Evolutionary conservation across 2,113 vertebrate genomes (phyloP).

Genomic region (Elephas maximus): DNA sequence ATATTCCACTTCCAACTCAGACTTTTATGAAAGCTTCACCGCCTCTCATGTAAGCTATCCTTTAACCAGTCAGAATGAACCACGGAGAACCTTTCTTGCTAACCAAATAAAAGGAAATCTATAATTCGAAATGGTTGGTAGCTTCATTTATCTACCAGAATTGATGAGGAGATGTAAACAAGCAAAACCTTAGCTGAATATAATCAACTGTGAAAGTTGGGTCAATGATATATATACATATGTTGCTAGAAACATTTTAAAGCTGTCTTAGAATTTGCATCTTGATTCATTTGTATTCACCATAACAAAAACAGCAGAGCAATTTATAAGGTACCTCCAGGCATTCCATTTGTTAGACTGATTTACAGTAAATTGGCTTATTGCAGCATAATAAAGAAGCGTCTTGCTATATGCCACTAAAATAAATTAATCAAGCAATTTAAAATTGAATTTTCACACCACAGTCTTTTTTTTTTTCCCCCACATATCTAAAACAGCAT

Average conservation of each 20-base stretch:
- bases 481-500: slow-evolving; percentile 39
- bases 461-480: slow-evolving; percentile 33
- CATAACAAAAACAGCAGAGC: slow-evolving; percentile 62
- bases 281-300: slow-evolving; percentile 73
- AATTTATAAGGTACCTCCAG: slow-evolving; percentile 67
- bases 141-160: slow-evolving; percentile 62
- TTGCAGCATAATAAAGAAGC: slow-evolving; percentile 60
- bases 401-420: slow-evolving; percentile 62
- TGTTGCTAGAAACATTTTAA: slow-evolving; percentile 74
- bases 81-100: background rate
- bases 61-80: background rate
- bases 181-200: slow-evolving; percentile 67
- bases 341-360: slow-evolving; percentile 77
- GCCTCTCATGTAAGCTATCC: background rate
- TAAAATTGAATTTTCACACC: slow-evolving; percentile 76
- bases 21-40: background rate
- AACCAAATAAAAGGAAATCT: slow-evolving; percentile 50
- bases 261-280: slow-evolving; percentile 56
- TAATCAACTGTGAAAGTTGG: slow-evolving; percentile 69
- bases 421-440: slow-evolving; percentile 76
- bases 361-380: slow-evolving; percentile 76
- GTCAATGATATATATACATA: slow-evolving; percentile 71
- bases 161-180: slow-evolving; percentile 48
- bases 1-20: background rate
- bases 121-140: slow-evolving; percentile 57